Evolutionary conservation across 2,888 invertebrate genomes (phyloP).

Genomic region (Macrosiphum euphorbiae): DNA sequence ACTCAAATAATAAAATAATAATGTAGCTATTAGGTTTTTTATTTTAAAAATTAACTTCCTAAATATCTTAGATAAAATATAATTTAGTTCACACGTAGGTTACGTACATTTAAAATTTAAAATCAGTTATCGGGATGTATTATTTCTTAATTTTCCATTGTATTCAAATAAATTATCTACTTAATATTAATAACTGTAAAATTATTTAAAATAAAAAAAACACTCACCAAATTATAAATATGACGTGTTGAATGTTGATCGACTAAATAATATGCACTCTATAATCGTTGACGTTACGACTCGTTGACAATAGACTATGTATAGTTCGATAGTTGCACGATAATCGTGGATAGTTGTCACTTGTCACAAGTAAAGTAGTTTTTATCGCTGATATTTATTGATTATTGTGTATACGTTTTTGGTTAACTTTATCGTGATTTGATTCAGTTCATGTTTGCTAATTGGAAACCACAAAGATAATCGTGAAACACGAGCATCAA

Average conservation of each 20-base stretch:
- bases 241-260: not conserved
- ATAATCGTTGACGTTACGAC: not conserved
- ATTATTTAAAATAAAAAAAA: not conserved
- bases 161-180: not conserved
- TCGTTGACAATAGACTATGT: not conserved
- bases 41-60: not conserved
- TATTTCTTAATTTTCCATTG: not conserved
- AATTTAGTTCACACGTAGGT: not conserved
- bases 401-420: too few species aligned
- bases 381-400: not conserved
- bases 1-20: not conserved
- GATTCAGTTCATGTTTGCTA: not conserved
- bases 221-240: not conserved
- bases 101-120: not conserved
- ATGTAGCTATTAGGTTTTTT: not conserved
- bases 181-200: not conserved
- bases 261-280: slow-evolving; percentile 16
- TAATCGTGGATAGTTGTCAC: not conserved
- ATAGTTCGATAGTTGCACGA: not conserved
- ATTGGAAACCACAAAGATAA: not conserved
- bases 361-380: not conserved
- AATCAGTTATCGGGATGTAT: not conserved
- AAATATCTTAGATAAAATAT: not conserved
- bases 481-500: not conserved
- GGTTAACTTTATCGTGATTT: not conserved